Base-by-base conservation (phyloP, 2,888 invertebrate genomes). In the Diploptera punctata region DNA sequence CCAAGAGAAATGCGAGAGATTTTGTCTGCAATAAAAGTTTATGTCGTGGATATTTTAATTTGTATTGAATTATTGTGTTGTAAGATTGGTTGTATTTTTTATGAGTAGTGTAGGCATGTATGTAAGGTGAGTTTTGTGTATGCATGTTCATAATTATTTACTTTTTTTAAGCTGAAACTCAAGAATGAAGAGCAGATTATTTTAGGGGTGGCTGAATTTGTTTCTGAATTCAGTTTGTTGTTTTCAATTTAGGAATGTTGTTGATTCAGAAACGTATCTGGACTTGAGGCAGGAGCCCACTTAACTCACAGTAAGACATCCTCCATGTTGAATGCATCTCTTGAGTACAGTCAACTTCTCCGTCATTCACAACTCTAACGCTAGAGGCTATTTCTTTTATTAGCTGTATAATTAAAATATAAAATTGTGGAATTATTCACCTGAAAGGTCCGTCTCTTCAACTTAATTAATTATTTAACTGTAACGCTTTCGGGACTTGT, bases 211-310 rank as follows among this genome's bases (percentile, higher is more conserved):
- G n/a, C n/a, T n/a, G n/a, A n/a, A n/a, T n/a, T n/a, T n/a, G n/a
- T n/a, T n/a, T 29, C 38, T 65, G 44, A 67, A 47, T 13, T 24
- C 3, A 26, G 24, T 68, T 68, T 54, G 19, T 52, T 21, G n/a
- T 43, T 52, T 57, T 57, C 61, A 70, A 68, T 74, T 61, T 74
- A 75, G 75, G 75, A 73, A 43, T 71, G 67, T 72, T n/a, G n/a
- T n/a, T 70, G 74, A 73, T 72, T 68, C 71, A 19, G 74, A 74
- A 72, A 65, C 74, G 38, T 71, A 54, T 74, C 65, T 62, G 73
- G 74, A 71, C 73, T 71, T 70, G 67, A 74, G 72, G 74, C 67
- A 52, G 67, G 72, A 71, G 69, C 73, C 75, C 71, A 67, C 73
- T 75, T 75, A 72, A 68, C n/a, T 67, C 49, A 71, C 62, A 69